Evolutionary conservation across 2,113 vertebrate species (phyloP), one percentile per base, ranked within the genome.

Genomic region (Equus quagga): DNA sequence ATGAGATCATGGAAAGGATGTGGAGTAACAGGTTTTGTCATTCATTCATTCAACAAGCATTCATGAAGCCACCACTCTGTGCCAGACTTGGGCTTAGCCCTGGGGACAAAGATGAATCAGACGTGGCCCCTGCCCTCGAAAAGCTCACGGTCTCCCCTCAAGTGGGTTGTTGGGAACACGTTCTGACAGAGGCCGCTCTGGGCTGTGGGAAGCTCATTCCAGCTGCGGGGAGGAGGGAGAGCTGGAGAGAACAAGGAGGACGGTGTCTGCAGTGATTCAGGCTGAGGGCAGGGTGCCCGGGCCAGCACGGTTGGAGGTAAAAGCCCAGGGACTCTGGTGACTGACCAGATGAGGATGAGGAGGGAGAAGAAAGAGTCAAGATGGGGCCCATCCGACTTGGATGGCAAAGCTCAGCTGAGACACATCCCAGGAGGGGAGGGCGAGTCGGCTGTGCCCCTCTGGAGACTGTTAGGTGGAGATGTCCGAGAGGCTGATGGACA

Each of bases 1-100:
- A 84, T 96, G 97, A 97, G 96, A 67, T 96, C 98, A 96, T 49
- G 70, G 86, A 92, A 92, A 96, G 86, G 64, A 94, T 54, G 15
- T 44, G 19, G 67, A 96, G 73, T 83, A 93, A 64, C 31, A 73
- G 62, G 41, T 81, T 65, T 56, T 90, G 69, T 98, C 94, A 64
- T 26, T 96, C 95, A 87, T 93, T 97, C 97, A 95, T 70, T 97
- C 96, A 96, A 70, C 89, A 94, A 95, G 49, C 46, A 73, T 28
- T 91, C 54, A 41, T 1, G 21, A 69, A 93, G 79, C 78, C 56
- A 80, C 58, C 19, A 9, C n/a, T 12, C 1, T 28, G 44, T 3
- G 82, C 95, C 89, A 96, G 73, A 91, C 41, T 62, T 44, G 31
- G 60, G 56, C 84, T 96, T 62, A 72, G 44, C 91, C 94, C 78